Base-by-base conservation (phyloP, 2,113 vertebrate species). In the Periophthalmus modestus region DNA sequence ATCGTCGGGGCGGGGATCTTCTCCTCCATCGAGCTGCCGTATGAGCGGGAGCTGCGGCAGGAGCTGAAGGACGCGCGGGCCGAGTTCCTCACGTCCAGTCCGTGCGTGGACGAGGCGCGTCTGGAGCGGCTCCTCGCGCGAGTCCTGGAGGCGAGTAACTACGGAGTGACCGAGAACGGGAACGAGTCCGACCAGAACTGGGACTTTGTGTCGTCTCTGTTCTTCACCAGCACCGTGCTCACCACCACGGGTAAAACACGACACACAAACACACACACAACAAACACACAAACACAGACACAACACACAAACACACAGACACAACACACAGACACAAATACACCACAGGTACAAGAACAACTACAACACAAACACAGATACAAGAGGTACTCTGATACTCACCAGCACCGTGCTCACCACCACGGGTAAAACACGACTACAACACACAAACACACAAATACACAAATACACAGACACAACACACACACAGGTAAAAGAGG, bases 161-260 rank as follows among this genome's bases (percentile, higher is more conserved):
- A 97, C 82, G 97, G 97, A 55, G 97, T 99, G 72, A 97, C 96
- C 9, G 91, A 95, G 84, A 89, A 97, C 74, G 91, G 93, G 36
- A 96, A 96, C 88, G 88, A 91, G 2, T 93, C 87, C 21, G 86
- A 85, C 70, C 94, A 90, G 89, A 98, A 96, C 92, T 99, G 97
- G 97, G 96, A 97, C 94, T 99, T 98, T 81, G 94, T 95, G 75
- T 99, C 98, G 0, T 94, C 98, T 0, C 89, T 99, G 65, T 98
- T 99, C 93, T 99, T 98, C 88, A 95, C 95, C 88, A 99, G 96
- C 92, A 99, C 97, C 4, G 96, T 99, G 65, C 94, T 99, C 55
- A 97, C 97, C 77, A 98, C 97, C 55, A 98, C 96, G 81, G 97
- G 97, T 98, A 81, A n/a, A n/a, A n/a, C n/a, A n/a, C n/a, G n/a